Evolutionary conservation across 2,888 invertebrate genomes (phyloP), one percentile per base, ranked within the genome.

Genomic region (Plebejus argus): DNA sequence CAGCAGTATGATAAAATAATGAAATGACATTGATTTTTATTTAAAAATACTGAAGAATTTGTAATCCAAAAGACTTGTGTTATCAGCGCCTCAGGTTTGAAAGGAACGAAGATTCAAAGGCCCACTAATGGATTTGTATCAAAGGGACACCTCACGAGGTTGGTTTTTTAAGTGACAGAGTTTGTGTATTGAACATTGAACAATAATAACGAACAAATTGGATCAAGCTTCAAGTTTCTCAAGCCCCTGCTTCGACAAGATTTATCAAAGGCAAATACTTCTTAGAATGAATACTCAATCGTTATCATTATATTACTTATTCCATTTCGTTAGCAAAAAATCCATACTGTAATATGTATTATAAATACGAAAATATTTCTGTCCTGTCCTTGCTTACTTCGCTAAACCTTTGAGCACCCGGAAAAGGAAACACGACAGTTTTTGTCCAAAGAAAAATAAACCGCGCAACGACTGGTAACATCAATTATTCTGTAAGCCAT

Each of bases 121-220:
- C 10, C 23, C 39, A 71, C 74, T 49, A 53, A 49, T 74, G 74
- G 49, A 74, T 53, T 74, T 74, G 74, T 74, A 74, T 74, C 74
- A 74, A 74, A 74, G 49, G 28, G 28, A 74, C 45, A 49, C 72
- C 49, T 49, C 28, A 28, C 7, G 20, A 23, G 20, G 45, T 20
- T 7, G 20, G 23, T 23, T 53, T 74, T 20, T 23, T 23, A 49
- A 49, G 49, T 23, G 74, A 28, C 28, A 66, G 28, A 28, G 5
- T 66, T 66, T 66, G 28, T 28, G 15, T 18, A 66, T 33, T 66
- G 66, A 66, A 66, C 28, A 66, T 33, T 66, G 66, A 66, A 66
- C 28, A 33, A 33, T 28, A 66, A 66, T 66, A 66, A 66, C 66
- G 28, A 61, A 61, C 23, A 23, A 61, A 66, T 66, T 66, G 28